These are phyloP conservation scores for Calosoma granatense DNA, from an alignment of 1,140 invertebrate species.

Conservation along the genomic window DNA sequence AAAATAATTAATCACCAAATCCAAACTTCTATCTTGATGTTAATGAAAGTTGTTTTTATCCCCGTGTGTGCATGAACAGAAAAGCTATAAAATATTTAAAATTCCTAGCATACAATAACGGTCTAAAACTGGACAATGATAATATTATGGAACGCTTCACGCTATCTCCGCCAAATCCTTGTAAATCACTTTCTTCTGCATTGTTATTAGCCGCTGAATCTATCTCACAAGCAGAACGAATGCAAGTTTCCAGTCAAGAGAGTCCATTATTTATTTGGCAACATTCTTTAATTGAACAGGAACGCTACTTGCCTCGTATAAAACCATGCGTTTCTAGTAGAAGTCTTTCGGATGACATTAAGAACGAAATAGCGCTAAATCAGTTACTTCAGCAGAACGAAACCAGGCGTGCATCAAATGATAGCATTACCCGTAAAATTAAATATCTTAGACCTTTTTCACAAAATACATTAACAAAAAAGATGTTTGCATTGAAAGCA, in stretches of 20 bases:
- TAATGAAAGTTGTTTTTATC: neutral
- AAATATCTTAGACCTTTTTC: conserved; percentile 43
- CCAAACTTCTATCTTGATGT: too few species aligned
- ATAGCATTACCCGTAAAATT: conserved; percentile 40
- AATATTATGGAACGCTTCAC: neutral
- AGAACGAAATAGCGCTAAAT: neutral
- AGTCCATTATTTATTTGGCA: neutral
- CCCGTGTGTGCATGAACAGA: neutral
- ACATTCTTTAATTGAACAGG: neutral
- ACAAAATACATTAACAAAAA: conserved; percentile 41
- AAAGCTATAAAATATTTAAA: conserved; percentile 3
- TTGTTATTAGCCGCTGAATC: neutral
- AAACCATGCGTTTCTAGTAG: neutral
- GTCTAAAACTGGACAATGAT: neutral
- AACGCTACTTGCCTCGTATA: neutral
- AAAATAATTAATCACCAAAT: too few species aligned
- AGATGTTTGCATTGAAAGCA: conserved; percentile 36
- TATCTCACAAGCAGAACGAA: neutral
- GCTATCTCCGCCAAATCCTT: neutral
- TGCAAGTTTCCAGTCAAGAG: neutral
- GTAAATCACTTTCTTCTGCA: neutral
- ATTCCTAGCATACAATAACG: conserved; percentile 1
- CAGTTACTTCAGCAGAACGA: conserved; percentile 43
- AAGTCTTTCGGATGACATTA: neutral
- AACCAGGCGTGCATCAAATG: conserved; percentile 36